A percentile compares a stretch with the other conserved stretches of the same genome.
These are phyloP conservation scores for Dinocampus coccinellae DNA, from an alignment of 2,888 invertebrate species.

Conservation along the genomic window DNA sequence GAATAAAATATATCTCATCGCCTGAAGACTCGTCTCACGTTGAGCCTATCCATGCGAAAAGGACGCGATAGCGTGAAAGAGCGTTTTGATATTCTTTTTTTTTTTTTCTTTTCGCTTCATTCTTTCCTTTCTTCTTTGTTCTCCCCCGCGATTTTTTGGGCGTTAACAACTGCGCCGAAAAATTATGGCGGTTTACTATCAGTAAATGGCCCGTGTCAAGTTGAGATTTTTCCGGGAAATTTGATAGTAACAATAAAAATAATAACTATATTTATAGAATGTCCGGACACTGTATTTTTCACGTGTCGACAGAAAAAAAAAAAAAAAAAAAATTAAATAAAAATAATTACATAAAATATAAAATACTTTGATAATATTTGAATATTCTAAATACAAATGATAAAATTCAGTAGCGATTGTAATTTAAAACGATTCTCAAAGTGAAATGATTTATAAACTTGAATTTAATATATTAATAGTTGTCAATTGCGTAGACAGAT, in stretches of 20 bases:
- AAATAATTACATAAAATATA: not conserved
- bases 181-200: constrained; percentile 39
- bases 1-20: constrained; percentile 7
- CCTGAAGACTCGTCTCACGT: not conserved
- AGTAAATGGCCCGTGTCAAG: constrained; percentile 50
- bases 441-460: no score
- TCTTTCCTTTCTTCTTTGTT: not conserved
- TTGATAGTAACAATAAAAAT: constrained; percentile 9
- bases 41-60: constrained; percentile 39
- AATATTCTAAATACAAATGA: no score
- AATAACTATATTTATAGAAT: not conserved
- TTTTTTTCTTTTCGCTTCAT: not conserved
- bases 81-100: constrained; percentile 28
- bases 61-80: constrained; percentile 38
- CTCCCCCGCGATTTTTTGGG: constrained; percentile 26
- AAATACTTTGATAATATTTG: no score
- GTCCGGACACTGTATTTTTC: not conserved
- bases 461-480: no score
- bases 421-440: no score
- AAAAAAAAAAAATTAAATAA: not conserved
- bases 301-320: not conserved
- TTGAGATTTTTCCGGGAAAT: constrained; percentile 35
- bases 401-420: no score
- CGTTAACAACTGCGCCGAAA: constrained; percentile 49
- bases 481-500: no score